phyloP scores from a whole-genome alignment of 2,888 invertebrate species.

The Heteropelma amictum region DNA sequence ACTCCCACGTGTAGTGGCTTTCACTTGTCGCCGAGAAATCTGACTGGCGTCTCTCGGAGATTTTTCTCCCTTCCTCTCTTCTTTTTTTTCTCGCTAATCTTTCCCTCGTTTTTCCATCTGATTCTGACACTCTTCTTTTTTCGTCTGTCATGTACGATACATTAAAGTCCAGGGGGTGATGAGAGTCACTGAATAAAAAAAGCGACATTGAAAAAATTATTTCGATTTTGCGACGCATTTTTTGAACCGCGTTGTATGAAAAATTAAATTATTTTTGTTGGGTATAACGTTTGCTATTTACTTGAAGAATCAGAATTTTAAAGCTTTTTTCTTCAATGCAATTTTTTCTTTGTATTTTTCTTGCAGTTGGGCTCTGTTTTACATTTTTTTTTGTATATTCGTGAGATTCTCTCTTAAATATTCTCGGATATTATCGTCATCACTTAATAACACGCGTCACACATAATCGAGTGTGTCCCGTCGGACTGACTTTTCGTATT shows the following conservation, averaged over 20 bases:
- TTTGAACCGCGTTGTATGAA: too few species aligned
- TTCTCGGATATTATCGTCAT: too few species aligned
- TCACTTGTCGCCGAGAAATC: conserved; percentile 74
- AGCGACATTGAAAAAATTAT: too few species aligned
- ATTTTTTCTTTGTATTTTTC: too few species aligned
- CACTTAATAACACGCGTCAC: not conserved
- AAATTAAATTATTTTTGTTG: too few species aligned
- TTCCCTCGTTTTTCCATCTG: conserved; percentile 50
- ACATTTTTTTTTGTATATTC: conserved; percentile 18
- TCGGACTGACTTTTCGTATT: not conserved
- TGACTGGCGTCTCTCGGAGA: conserved; percentile 38
- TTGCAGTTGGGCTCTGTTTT: conserved; percentile 14
- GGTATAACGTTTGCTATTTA: too few species aligned
- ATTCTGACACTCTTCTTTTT: conserved; percentile 46
- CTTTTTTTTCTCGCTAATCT: conserved; percentile 18
- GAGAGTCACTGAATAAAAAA: too few species aligned
- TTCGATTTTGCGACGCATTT: too few species aligned
- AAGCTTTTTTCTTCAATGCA: too few species aligned
- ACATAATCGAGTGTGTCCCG: conserved; percentile 37
- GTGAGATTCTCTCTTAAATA: not conserved
- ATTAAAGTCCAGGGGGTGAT: not conserved
- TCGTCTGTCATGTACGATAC: not conserved
- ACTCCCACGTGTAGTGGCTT: conserved; percentile 77
- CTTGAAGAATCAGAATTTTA: too few species aligned
- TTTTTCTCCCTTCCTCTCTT: conserved; percentile 51